Evolutionary conservation across 2,797 vertebrate genomes (phyloP).

Genomic region (Parauchenoglanis ngamensis): DNA sequence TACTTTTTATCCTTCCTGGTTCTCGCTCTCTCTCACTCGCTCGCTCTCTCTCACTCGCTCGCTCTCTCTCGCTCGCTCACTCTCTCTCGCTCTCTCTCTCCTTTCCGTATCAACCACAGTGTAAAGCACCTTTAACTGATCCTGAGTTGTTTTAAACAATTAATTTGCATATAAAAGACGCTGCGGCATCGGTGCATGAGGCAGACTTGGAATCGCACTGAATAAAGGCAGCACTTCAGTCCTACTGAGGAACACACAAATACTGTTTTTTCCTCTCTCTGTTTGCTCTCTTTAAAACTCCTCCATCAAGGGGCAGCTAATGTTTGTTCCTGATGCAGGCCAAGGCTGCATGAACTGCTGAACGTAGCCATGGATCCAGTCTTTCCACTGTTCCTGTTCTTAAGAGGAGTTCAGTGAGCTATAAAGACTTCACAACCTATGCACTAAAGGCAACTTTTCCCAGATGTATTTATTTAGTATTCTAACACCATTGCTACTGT

Average conservation of each 20-base stretch:
- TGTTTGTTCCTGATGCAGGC: background rate
- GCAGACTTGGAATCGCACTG: conserved; percentile 66
- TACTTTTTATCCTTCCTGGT: background rate
- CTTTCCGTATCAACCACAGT: conserved; percentile 55
- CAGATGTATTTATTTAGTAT: background rate
- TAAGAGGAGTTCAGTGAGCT: background rate
- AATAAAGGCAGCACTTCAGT: conserved; percentile 57
- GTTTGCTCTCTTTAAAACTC: background rate
- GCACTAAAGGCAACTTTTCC: background rate
- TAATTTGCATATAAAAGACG: conserved; percentile 74
- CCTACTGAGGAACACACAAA: conserved; percentile 46
- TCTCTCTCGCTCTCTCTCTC: conserved; percentile 47
- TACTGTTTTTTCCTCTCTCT: background rate
- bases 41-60: conserved; percentile 43
- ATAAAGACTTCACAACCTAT: background rate
- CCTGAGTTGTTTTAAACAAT: conserved; percentile 75
- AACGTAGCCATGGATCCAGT: background rate
- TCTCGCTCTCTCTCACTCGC: conserved; percentile 34
- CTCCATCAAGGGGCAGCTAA: background rate
- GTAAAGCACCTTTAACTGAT: conserved; percentile 66
- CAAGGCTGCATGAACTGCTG: background rate
- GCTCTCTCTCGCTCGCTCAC: conserved; percentile 47
- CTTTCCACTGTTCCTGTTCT: background rate
- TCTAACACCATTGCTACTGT: background rate
- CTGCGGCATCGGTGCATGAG: conserved; percentile 59